Conservation (phyloP, 2,888 invertebrate genomes). For the Philonicus albiceps region DNA sequence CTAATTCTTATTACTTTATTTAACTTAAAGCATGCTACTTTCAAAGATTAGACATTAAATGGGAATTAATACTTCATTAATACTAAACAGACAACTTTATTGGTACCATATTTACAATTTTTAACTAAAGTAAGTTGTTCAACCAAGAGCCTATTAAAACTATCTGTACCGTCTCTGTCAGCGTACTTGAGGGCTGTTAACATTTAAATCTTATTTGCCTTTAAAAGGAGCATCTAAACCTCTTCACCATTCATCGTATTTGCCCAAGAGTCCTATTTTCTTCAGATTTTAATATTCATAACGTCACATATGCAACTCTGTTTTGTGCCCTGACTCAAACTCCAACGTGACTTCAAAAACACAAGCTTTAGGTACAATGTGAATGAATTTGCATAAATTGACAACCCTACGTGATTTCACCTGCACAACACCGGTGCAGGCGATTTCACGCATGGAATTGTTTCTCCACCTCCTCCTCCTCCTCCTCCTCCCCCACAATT, state of each 20-base stretch:
- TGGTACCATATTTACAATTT: neutral
- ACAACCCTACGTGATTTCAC: neutral
- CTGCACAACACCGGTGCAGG: neutral
- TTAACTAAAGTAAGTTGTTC: neutral
- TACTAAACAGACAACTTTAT: neutral
- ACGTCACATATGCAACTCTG: neutral
- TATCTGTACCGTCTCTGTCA: neutral
- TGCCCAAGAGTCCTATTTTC: neutral
- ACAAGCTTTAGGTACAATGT: neutral
- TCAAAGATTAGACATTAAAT: no score
- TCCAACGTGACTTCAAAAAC: neutral
- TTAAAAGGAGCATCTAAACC: neutral
- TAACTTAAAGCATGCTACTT: no score
- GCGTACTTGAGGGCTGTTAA: neutral
- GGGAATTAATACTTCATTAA: neutral
- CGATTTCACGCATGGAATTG: constrained; percentile 6
- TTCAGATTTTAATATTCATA: constrained; percentile 12
- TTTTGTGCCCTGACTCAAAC: neutral
- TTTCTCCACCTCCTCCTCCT: neutral
- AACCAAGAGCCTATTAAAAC: neutral
- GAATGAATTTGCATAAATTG: constrained; percentile 24
- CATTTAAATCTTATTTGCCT: neutral
- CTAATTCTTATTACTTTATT: no score
- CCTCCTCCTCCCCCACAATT: neutral
- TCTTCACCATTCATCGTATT: neutral